Conservation (phyloP, 2,888 invertebrate species). For the Anaspis maculata region DNA sequence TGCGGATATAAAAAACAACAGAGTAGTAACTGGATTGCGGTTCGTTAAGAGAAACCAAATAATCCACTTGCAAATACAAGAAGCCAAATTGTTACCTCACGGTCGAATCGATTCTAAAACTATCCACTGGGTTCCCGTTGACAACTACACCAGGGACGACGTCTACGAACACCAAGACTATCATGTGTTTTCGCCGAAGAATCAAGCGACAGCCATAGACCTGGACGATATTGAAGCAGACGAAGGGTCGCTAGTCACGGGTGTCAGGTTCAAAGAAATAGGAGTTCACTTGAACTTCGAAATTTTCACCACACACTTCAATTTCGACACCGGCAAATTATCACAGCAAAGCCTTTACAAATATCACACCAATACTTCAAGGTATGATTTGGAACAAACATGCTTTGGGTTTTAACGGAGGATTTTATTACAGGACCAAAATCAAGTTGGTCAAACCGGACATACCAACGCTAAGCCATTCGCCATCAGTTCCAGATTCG, state of each 20-base stretch:
- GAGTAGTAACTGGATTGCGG: slow-evolving; percentile 72
- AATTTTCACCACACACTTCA: slow-evolving; percentile 68
- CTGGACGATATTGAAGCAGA: slow-evolving; percentile 68
- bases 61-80: slow-evolving; percentile 74
- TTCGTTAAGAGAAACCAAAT: slow-evolving; percentile 66
- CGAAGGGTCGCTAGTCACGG: slow-evolving; percentile 64
- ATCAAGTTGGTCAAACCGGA: slow-evolving; percentile 55
- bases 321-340: slow-evolving; percentile 67
- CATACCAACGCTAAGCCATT: slow-evolving; percentile 51
- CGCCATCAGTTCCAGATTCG: slow-evolving; percentile 35
- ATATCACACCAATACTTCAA: slow-evolving; percentile 74
- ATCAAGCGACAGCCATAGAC: slow-evolving; percentile 70
- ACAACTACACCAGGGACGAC: slow-evolving; percentile 49
- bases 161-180: slow-evolving; percentile 62
- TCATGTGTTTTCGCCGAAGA: slow-evolving; percentile 68
- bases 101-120: slow-evolving; percentile 55
- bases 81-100: slow-evolving; percentile 58
- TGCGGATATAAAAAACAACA: slow-evolving; percentile 54
- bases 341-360: slow-evolving; percentile 66
- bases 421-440: slow-evolving; percentile 42
- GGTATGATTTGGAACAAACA: no score
- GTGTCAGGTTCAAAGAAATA: slow-evolving; percentile 66
- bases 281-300: slow-evolving; percentile 81
- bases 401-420: not conserved
- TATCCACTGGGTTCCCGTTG: slow-evolving; percentile 61